Conservation (phyloP, 2,888 invertebrate species). For the Pammene aurita region DNA sequence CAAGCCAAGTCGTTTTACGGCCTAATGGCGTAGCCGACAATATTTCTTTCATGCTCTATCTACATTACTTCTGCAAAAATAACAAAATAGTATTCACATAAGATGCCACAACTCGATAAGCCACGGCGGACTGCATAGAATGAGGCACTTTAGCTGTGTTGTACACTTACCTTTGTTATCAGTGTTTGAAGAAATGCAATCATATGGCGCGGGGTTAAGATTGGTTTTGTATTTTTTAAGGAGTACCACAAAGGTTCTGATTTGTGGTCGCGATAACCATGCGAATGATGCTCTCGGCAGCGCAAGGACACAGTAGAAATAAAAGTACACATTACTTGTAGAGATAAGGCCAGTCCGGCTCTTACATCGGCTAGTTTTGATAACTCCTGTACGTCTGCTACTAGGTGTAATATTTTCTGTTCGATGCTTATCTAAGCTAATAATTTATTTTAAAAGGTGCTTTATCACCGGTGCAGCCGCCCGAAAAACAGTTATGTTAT, state of each 20-base stretch:
- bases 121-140: slow-evolving; percentile 65
- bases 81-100: slow-evolving; percentile 72
- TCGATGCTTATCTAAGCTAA: slow-evolving; percentile 35
- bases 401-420: slow-evolving; percentile 39
- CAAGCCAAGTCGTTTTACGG: slow-evolving; percentile 9
- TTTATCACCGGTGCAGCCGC: slow-evolving; percentile 27
- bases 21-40: slow-evolving; percentile 69
- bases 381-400: slow-evolving; percentile 45
- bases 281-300: slow-evolving; percentile 72
- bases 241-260: slow-evolving; percentile 68
- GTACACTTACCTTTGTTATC: slow-evolving; percentile 61
- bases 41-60: slow-evolving; percentile 70
- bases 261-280: slow-evolving; percentile 72
- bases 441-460: slow-evolving; percentile 38
- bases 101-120: slow-evolving; percentile 70
- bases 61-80: slow-evolving; percentile 78
- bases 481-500: slow-evolving; percentile 16
- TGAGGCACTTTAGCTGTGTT: slow-evolving; percentile 61
- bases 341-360: slow-evolving; percentile 61
- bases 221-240: slow-evolving; percentile 55
- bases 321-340: slow-evolving; percentile 65
- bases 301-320: slow-evolving; percentile 73
- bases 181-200: slow-evolving; percentile 57
- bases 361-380: slow-evolving; percentile 55
- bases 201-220: slow-evolving; percentile 59